Percentiles rank a stretch among this genome's conserved stretches.
phyloP scores from a whole-genome alignment of 2,888 invertebrate species.

The Drosophila helvetica region DNA sequence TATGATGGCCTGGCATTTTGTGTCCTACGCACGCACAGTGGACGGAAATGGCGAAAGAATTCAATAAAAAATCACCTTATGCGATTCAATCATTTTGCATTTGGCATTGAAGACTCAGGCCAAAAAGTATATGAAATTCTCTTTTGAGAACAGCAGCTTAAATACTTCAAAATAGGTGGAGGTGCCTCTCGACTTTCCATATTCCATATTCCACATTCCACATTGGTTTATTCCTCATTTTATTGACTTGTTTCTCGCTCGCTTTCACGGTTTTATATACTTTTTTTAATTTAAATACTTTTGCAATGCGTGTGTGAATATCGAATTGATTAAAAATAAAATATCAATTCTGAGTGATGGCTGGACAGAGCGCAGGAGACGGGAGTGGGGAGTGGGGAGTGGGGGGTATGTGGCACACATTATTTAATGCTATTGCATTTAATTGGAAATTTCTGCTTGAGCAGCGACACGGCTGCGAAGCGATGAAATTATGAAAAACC shows the following conservation, averaged over 20 bases:
- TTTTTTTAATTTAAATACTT: slow-evolving; percentile 41
- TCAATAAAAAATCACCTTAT: too few relatives aligned
- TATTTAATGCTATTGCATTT: slow-evolving; percentile 55
- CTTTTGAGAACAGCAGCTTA: too few relatives aligned
- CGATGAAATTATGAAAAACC: slow-evolving; percentile 60
- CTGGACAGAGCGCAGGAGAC: neutral
- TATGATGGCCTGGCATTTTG: slow-evolving; percentile 13
- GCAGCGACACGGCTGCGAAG: slow-evolving; percentile 41
- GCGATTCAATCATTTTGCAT: too few relatives aligned
- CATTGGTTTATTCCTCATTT: slow-evolving; percentile 26
- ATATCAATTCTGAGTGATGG: slow-evolving; percentile 16
- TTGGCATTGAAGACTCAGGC: too few relatives aligned
- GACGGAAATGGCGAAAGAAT: too few relatives aligned
- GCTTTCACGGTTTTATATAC: neutral
- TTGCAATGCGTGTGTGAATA: slow-evolving; percentile 27
- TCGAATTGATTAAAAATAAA: slow-evolving; percentile 42
- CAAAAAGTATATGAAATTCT: too few relatives aligned
- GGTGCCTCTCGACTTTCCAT: neutral
- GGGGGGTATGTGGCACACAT: slow-evolving; percentile 24
- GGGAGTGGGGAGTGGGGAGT: neutral
- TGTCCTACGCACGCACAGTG: neutral
- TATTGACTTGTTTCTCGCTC: slow-evolving; percentile 36
- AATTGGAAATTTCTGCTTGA: slow-evolving; percentile 67
- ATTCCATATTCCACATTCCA: too few relatives aligned
- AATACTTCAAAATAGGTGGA: too few relatives aligned